Conservation (phyloP, 2,113 vertebrate genomes). For the Alectura lathami region DNA sequence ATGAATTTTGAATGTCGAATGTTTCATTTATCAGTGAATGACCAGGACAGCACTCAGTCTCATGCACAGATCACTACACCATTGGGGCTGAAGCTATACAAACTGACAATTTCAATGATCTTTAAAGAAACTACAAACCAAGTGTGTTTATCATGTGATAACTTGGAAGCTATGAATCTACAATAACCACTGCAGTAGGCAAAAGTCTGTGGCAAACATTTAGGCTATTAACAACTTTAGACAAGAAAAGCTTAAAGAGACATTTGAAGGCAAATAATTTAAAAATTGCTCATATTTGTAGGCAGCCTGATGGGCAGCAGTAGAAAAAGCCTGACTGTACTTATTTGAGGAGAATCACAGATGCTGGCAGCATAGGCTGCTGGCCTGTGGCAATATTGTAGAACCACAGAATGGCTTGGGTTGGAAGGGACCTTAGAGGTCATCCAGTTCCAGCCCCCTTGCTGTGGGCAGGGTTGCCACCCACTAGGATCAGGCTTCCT, state of each 20-base stretch:
- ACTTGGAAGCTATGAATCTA: neutral
- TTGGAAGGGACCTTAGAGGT: no score
- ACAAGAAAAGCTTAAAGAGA: neutral
- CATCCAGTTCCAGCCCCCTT: no score
- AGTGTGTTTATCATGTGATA: neutral
- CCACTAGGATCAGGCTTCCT: neutral
- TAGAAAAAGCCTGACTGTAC: neutral
- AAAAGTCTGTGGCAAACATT: neutral
- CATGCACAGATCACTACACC: neutral
- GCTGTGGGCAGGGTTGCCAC: no score
- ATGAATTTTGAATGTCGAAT: neutral
- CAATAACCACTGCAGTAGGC: neutral
- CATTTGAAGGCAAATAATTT: neutral
- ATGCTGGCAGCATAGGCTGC: neutral
- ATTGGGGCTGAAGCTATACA: neutral
- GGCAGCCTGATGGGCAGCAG: neutral
- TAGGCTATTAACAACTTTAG: neutral
- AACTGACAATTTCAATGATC: neutral
- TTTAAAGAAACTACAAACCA: neutral
- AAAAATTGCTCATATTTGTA: neutral
- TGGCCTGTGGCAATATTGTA: neutral
- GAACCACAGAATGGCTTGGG: no score
- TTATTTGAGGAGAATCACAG: neutral
- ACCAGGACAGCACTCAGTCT: neutral
- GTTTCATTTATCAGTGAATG: neutral